phyloP scores from a whole-genome alignment of 92 coral and sea anemone species.

The Actinernus sp. region DNA sequence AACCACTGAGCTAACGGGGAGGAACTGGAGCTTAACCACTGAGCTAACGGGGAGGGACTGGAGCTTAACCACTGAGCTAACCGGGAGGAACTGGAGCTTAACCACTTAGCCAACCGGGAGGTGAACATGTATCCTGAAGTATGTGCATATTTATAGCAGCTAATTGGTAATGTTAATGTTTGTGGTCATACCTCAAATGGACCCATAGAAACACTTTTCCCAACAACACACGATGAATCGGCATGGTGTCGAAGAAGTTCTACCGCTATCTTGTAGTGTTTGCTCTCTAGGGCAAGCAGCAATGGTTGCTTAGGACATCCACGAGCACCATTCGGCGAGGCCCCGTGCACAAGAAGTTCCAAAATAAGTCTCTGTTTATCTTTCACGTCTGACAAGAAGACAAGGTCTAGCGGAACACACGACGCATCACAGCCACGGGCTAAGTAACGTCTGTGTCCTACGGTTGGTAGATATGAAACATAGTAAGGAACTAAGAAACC shows the following conservation, averaged over 20 bases:
- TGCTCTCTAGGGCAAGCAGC: constrained; percentile 40
- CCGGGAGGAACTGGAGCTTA: too few species aligned
- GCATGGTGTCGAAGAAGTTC: constrained; percentile 59
- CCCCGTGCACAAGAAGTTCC: constrained; percentile 45
- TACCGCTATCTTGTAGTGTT: constrained; percentile 56
- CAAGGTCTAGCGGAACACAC: constrained; percentile 61
- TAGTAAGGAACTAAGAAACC: too few species aligned
- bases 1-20: too few species aligned
- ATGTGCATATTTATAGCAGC: too few species aligned
- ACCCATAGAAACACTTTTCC: constrained; percentile 2
- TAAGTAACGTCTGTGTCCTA: not conserved
- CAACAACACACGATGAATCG: constrained; percentile 55
- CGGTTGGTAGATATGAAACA: not conserved
- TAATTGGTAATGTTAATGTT: too few species aligned
- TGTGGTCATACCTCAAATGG: constrained; percentile 16
- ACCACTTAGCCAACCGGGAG: too few species aligned
- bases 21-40: too few species aligned
- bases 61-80: too few species aligned
- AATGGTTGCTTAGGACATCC: constrained; percentile 45
- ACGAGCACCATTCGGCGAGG: constrained; percentile 40
- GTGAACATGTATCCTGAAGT: too few species aligned
- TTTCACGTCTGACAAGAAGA: constrained; percentile 41
- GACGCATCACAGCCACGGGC: constrained; percentile 20
- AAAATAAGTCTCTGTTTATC: constrained; percentile 33
- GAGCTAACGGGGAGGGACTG: too few species aligned